These are phyloP conservation scores for Ectropis crepuscularia DNA, from an alignment of 2,888 invertebrate species.

Conservation along the genomic window DNA sequence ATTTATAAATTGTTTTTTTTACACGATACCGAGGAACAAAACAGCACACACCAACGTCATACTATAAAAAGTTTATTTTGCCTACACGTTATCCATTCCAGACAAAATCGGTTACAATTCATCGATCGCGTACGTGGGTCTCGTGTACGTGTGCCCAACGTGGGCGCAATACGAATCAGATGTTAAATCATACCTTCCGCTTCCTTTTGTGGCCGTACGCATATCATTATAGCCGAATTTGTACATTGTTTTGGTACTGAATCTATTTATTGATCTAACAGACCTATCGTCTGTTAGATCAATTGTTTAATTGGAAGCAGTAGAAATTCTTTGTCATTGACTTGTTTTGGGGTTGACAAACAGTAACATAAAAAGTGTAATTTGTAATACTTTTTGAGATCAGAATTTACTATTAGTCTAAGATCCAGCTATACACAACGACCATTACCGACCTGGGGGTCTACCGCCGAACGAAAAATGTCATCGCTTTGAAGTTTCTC, in stretches of 20 bases:
- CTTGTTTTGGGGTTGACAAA: too few relatives aligned
- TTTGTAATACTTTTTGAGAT: too few relatives aligned
- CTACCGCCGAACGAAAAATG: too few relatives aligned
- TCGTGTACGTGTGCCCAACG: constrained; percentile 31
- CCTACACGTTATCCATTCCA: constrained; percentile 1
- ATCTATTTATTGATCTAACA: not conserved
- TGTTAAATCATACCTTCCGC: constrained; percentile 44
- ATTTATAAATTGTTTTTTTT: too few relatives aligned
- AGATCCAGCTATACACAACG: too few relatives aligned
- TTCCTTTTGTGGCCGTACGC: constrained; percentile 40
- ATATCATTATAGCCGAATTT: constrained; percentile 15
- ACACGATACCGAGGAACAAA: not conserved
- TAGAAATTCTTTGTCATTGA: too few relatives aligned
- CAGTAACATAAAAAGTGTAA: too few relatives aligned
- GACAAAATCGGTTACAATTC: constrained; percentile 15
- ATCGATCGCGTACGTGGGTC: constrained; percentile 29
- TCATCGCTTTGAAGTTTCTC: too few relatives aligned
- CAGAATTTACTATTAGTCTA: too few relatives aligned
- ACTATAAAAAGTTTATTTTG: constrained; percentile 5
- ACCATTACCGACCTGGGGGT: too few relatives aligned
- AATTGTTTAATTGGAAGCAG: too few relatives aligned
- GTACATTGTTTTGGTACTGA: constrained; percentile 12
- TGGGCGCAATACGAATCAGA: constrained; percentile 42
- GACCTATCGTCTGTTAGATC: too few relatives aligned
- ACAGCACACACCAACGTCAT: not conserved